phyloP scores from a whole-genome alignment of 1,140 invertebrate genomes.

The Apis laboriosa region DNA sequence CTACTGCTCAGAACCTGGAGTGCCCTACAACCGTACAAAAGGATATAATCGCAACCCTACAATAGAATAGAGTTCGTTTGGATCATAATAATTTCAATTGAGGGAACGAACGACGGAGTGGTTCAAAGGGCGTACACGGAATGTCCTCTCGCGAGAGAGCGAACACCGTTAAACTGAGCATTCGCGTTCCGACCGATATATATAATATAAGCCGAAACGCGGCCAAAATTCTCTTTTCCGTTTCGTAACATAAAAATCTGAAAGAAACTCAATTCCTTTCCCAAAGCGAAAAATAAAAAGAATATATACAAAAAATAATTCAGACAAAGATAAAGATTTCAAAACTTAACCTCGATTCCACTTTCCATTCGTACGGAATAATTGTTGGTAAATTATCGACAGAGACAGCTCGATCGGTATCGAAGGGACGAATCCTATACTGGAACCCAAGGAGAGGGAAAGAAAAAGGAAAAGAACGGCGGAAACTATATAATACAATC shows the following conservation, averaged over 20 bases:
- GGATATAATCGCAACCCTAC: conserved; percentile 76
- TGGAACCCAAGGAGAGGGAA: not conserved
- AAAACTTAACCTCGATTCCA: no score
- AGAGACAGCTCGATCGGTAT: not conserved
- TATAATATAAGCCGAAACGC: not conserved
- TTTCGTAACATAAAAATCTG: not conserved
- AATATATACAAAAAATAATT: no score
- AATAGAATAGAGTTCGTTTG: conserved; percentile 76
- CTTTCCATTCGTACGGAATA: no score
- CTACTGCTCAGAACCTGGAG: conserved; percentile 67
- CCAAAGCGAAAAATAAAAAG: no score
- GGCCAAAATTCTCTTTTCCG: not conserved
- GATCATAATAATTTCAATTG: conserved; percentile 77
- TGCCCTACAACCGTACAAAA: conserved; percentile 74
- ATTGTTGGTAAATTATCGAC: no score
- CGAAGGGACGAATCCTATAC: not conserved
- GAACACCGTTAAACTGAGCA: conserved; percentile 34
- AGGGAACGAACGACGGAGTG: conserved; percentile 62
- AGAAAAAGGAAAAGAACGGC: not conserved
- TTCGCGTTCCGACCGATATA: conserved; percentile 11
- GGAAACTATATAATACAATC: not conserved
- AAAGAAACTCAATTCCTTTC: no score
- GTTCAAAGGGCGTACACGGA: conserved; percentile 59
- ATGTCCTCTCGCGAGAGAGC: conserved; percentile 47
- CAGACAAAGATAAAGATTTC: no score